These are phyloP conservation scores for Synaphobranchus kaupii DNA, from an alignment of 2,797 vertebrate species.

Conservation along the genomic window DNA sequence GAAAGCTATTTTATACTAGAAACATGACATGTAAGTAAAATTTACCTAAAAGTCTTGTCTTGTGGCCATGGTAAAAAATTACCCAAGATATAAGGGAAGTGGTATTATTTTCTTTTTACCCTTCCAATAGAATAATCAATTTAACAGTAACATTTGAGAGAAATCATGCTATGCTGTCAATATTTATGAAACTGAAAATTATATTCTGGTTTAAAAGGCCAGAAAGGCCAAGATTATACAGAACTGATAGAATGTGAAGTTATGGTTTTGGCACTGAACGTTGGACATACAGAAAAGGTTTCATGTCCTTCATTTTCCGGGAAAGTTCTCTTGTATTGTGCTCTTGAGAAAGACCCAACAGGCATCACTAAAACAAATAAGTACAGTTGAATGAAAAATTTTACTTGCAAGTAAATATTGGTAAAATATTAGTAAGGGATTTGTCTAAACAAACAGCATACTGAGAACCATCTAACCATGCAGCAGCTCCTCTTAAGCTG, in stretches of 20 bases:
- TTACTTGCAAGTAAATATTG: neutral
- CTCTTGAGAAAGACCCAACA: neutral
- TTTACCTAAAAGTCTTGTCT: neutral
- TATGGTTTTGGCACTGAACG: neutral
- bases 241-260: neutral
- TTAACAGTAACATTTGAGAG: too few species aligned
- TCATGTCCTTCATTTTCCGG: neutral
- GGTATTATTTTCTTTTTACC: neutral
- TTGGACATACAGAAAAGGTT: neutral
- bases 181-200: neutral
- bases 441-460: neutral
- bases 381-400: neutral
- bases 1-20: too few species aligned
- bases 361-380: neutral
- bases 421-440: neutral
- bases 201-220: neutral
- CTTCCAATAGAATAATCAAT: neutral
- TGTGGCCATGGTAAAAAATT: neutral
- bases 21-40: too few species aligned
- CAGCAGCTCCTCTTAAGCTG: neutral
- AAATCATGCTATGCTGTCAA: neutral
- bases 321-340: neutral
- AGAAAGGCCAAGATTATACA: neutral
- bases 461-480: neutral
- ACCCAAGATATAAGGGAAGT: neutral